phyloP scores from a whole-genome alignment of 2,888 invertebrate species.

The Amblyteles armatorius region DNA sequence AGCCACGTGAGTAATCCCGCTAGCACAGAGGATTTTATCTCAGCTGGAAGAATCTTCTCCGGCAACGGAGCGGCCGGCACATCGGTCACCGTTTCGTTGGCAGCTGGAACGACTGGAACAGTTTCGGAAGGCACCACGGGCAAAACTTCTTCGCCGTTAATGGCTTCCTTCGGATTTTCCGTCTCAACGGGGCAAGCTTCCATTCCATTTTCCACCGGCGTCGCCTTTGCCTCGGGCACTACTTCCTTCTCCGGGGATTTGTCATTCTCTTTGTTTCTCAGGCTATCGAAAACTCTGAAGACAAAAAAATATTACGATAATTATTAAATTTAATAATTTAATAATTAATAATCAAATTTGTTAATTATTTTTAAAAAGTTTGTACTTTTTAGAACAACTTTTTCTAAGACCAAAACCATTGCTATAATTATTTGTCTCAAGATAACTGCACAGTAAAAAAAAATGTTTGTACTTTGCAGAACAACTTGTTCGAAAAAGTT shows the following conservation, averaged over 20 bases:
- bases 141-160: slow-evolving; percentile 46
- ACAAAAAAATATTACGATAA: slow-evolving; percentile 33
- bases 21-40: slow-evolving; percentile 79
- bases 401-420: too few species aligned
- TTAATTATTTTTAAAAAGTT: too few species aligned
- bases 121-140: slow-evolving; percentile 44
- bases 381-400: background rate
- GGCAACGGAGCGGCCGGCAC: slow-evolving; percentile 4
- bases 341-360: too few species aligned
- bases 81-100: slow-evolving; percentile 35
- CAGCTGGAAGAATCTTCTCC: slow-evolving; percentile 84
- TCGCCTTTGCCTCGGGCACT: slow-evolving; percentile 38
- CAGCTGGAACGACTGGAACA: slow-evolving; percentile 10
- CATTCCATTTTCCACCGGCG: slow-evolving; percentile 66
- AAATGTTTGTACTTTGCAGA: background rate
- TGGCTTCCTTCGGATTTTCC: slow-evolving; percentile 48
- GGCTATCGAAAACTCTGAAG: slow-evolving; percentile 80
- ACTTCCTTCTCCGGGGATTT: slow-evolving; percentile 68
- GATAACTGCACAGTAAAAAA: background rate
- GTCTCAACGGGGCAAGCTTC: slow-evolving; percentile 55
- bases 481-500: too few species aligned
- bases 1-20: slow-evolving; percentile 89
- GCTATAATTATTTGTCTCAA: background rate
- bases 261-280: slow-evolving; percentile 77
- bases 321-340: too few species aligned